These are phyloP conservation scores for Danionella cerebrum DNA, from an alignment of 2,113 vertebrate species.

Conservation along the genomic window DNA sequence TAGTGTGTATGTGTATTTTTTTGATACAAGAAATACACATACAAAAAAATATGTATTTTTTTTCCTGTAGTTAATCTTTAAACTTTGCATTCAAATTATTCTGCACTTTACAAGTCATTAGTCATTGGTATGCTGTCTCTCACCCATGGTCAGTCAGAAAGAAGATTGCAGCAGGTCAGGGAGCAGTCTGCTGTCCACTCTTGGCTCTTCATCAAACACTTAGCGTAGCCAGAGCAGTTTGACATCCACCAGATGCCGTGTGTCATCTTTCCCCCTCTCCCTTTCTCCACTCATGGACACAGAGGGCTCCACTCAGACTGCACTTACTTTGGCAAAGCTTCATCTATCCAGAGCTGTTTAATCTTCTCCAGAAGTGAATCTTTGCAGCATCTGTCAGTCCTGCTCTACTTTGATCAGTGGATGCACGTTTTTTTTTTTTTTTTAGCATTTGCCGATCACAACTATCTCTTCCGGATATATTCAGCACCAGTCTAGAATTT, in stretches of 20 bases:
- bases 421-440: constrained; percentile 22
- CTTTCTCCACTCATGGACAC: background rate
- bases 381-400: constrained; percentile 26
- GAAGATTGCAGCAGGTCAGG: constrained; percentile 13
- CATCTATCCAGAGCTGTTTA: constrained; percentile 27
- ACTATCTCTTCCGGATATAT: constrained; percentile 17
- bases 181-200: constrained; percentile 27
- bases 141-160: constrained; percentile 5
- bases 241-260: constrained; percentile 30
- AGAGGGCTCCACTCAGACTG: background rate
- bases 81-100: background rate
- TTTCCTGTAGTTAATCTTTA: background rate
- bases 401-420: constrained; percentile 33
- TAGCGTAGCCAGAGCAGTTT: constrained; percentile 16
- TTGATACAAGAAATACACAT: too few relatives aligned
- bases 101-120: background rate
- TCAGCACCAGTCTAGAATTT: background rate
- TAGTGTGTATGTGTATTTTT: too few relatives aligned
- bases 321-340: constrained; percentile 30
- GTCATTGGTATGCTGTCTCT: background rate
- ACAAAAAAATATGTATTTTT: too few relatives aligned
- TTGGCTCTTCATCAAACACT: constrained; percentile 36
- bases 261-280: constrained; percentile 17
- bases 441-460: constrained; percentile 13
- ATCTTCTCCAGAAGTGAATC: constrained; percentile 30